Conservation (phyloP, 2,888 invertebrate species). For the Operophtera brumata region DNA sequence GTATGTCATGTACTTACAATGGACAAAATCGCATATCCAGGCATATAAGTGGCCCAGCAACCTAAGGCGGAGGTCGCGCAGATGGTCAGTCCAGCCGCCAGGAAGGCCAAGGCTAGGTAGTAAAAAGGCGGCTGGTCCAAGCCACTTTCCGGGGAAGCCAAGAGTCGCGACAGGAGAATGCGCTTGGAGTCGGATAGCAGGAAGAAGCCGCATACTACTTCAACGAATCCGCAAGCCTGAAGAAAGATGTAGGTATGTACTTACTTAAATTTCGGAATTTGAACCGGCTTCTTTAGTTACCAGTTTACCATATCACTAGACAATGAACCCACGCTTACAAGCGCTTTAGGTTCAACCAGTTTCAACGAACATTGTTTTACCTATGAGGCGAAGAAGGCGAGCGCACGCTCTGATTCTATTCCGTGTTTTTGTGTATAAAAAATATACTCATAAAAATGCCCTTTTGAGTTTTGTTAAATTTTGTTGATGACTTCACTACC, state of each 20-base stretch:
- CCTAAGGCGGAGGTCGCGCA: conserved; percentile 86
- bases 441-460: too few species aligned
- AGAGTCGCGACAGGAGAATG: conserved; percentile 85
- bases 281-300: not conserved
- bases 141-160: conserved; percentile 82
- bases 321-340: not conserved
- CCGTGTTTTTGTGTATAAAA: too few species aligned
- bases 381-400: too few species aligned
- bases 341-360: too few species aligned
- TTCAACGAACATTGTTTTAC: too few species aligned
- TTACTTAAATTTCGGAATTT: not conserved
- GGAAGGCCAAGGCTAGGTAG: conserved; percentile 86
- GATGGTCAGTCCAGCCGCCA: conserved; percentile 85
- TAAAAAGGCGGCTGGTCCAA: conserved; percentile 88
- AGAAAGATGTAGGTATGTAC: conserved; percentile 35
- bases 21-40: conserved; percentile 86
- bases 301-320: not conserved
- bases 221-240: conserved; percentile 86
- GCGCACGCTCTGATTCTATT: too few species aligned
- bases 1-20: conserved; percentile 73
- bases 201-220: conserved; percentile 86
- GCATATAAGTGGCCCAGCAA: conserved; percentile 90
- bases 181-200: conserved; percentile 86
- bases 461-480: too few species aligned
- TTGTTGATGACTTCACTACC: too few species aligned